Base-by-base conservation (phyloP, 2,113 vertebrate species). In the Chaetops frenatus region DNA sequence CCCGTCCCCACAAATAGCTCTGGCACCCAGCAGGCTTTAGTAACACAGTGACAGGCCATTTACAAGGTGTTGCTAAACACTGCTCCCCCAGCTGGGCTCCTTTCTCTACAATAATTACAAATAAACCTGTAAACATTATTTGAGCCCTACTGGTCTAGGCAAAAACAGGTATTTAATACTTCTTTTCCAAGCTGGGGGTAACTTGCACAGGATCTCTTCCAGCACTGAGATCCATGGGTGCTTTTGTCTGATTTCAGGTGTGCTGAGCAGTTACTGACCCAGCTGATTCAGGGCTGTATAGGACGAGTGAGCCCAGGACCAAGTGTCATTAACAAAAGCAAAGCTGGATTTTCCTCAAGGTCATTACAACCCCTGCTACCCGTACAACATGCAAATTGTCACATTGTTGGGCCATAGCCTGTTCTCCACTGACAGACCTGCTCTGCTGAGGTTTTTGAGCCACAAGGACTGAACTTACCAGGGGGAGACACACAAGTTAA, bases 41-140 rank as follows among this genome's bases (percentile, higher is more conserved):
- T 28, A 77, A 86, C 45, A 82, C 48, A 60, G 31, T 31, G 73
- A 94, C 57, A 70, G 40, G 79, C 80, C 53, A 73, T 44, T 90
- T 66, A 66, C 62, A 70, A 81, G 65, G 81, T 70, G 61, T 18
- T 87, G 70, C 72, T 69, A 69, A 95, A 89, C 38, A 65, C 85
- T 53, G 81, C 78, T 87, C 61, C 53, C 88, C 57, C 67, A 80
- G 84, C 57, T 38, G 47, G 40, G 53, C 31, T 94, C 65, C 51
- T 23, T 74, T 60, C 57, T 57, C 33, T 31, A 60, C n/a, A 73
- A 35, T 10, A 44, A 58, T 85, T 12, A 70, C 7, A 12, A 7
- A n/a, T 13, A 80, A 88, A 83, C 29, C 16, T 7, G 4, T 16
- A 84, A 69, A 47, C 14, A 36, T 2, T 9, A 24, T 58, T 91